Evolutionary conservation across 2,113 vertebrate species (phyloP).

Genomic region (Menidia beryllina): DNA sequence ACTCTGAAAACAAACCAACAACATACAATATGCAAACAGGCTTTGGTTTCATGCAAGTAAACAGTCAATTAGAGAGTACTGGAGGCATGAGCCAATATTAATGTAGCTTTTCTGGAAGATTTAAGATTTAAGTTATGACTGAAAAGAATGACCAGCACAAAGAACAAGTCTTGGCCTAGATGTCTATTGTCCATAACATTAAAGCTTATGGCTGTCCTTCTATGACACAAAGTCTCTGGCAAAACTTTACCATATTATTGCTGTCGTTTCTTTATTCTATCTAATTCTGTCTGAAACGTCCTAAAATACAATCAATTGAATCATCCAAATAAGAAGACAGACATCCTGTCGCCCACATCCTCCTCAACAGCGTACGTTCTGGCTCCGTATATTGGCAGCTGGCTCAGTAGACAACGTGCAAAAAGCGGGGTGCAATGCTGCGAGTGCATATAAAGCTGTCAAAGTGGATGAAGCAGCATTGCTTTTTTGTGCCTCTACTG

Average conservation of each 20-base stretch:
- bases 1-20: not conserved
- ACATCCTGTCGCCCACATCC: not conserved
- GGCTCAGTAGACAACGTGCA: constrained; percentile 49
- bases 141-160: not conserved
- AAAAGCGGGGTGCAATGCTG: constrained; percentile 35
- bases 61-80: not conserved
- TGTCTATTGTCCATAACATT: not conserved
- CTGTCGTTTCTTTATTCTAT: not conserved
- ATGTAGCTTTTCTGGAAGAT: not conserved
- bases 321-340: not conserved
- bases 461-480: constrained; percentile 46
- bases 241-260: not conserved
- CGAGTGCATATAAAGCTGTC: constrained; percentile 62
- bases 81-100: not conserved
- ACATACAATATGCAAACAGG: not conserved
- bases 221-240: too few relatives aligned
- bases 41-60: not conserved
- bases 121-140: not conserved
- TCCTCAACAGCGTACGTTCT: constrained; percentile 11
- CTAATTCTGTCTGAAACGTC: not conserved
- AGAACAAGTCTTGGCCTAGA: not conserved
- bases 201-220: not conserved
- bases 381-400: not conserved
- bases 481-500: constrained; percentile 43
- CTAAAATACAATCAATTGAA: not conserved